A percentile compares a stretch with the other conserved stretches of the same genome.
Conservation (phyloP, 1,140 invertebrate species). For the Phocides pigmalion region DNA sequence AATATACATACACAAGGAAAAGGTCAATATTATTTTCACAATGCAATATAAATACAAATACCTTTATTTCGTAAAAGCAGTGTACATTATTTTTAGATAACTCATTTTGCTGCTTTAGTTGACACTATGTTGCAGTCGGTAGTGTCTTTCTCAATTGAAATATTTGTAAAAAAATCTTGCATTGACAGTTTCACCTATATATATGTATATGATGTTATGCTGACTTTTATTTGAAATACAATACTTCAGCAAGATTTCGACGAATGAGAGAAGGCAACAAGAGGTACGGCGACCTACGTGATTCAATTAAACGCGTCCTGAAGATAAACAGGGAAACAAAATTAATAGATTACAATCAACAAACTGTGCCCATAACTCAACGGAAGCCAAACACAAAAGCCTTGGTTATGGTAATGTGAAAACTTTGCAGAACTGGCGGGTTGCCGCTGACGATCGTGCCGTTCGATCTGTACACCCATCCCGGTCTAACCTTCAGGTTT, state of each 20-base stretch:
- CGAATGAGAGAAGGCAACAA: not conserved
- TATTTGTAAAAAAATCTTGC: no score
- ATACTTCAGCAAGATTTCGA: not conserved
- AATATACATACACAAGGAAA: no score
- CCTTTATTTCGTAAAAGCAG: no score
- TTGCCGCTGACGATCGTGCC: conserved; percentile 7
- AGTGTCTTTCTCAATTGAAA: no score
- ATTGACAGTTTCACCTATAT: no score
- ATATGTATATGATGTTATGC: no score
- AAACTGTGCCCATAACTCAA: conserved; percentile 45
- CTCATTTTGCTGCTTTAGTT: no score
- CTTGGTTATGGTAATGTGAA: conserved; percentile 41
- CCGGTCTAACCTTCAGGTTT: not conserved
- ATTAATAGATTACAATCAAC: conserved; percentile 56
- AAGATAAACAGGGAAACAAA: conserved; percentile 49
- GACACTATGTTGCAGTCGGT: no score
- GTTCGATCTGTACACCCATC: conserved; percentile 19
- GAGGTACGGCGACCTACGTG: conserved; percentile 8
- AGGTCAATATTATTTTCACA: no score
- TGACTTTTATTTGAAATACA: no score
- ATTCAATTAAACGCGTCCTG: conserved; percentile 43
- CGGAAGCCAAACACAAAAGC: conserved; percentile 45
- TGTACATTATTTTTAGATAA: no score
- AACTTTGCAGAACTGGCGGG: conserved; percentile 30
- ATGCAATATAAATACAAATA: no score